phyloP scores from a whole-genome alignment of 2,113 vertebrate species.

The Cyanoderma ruficeps region DNA sequence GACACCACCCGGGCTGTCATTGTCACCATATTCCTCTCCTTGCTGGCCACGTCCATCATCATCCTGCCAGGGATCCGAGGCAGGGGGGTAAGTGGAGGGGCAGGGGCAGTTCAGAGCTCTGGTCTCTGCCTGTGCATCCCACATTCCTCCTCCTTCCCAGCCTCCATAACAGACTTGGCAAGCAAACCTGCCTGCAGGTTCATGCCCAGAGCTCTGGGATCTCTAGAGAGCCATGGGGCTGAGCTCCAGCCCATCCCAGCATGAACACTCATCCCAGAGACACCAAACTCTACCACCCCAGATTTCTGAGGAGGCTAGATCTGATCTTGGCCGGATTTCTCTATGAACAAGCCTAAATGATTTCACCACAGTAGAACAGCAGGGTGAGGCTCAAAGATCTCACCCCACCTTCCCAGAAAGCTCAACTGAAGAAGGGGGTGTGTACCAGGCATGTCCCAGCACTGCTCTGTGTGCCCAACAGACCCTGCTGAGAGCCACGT shows the following conservation, averaged over 20 bases:
- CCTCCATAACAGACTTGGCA: fast-evolving
- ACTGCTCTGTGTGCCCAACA: not conserved
- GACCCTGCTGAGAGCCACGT: fast-evolving
- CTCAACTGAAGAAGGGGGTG: not conserved
- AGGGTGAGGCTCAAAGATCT: not conserved
- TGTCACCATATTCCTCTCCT: conserved; percentile 80
- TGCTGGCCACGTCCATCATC: conserved; percentile 79
- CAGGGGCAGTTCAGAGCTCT: not conserved
- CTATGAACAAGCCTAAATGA: not conserved
- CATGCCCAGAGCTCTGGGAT: not conserved
- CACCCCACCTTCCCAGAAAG: not conserved
- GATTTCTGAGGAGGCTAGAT: not conserved
- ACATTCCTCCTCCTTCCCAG: not conserved
- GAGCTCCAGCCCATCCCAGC: not conserved
- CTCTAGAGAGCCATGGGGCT: not conserved
- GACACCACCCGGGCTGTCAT: conserved; percentile 75
- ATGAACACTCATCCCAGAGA: not conserved
- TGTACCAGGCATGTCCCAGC: not conserved
- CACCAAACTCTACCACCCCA: not conserved
- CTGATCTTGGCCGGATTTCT: not conserved
- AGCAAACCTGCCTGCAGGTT: not conserved
- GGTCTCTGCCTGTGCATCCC: not conserved
- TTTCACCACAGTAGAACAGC: not conserved
- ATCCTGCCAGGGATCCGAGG: conserved; percentile 93
- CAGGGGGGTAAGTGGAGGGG: conserved; percentile 78